A percentile compares a stretch with the other conserved stretches of the same genome.
These are phyloP conservation scores for Centruroides vittatus DNA, from an alignment of 1,140 invertebrate species.

Conservation along the genomic window DNA sequence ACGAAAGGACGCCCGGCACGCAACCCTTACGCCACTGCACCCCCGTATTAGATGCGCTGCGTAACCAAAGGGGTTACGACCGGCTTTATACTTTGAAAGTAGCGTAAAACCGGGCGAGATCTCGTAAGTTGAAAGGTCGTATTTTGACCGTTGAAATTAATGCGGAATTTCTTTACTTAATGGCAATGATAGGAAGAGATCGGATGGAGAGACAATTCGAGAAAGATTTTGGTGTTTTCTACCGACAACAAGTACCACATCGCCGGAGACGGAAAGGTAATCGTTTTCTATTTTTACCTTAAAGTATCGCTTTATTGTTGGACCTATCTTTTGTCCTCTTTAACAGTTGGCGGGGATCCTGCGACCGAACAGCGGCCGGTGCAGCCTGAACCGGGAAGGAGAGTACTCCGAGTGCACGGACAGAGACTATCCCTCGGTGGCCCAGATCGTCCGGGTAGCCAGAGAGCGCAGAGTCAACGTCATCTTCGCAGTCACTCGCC, in stretches of 20 bases:
- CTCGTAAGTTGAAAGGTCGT: too few species aligned
- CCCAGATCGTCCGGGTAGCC: conserved; percentile 58
- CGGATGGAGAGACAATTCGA: conserved; percentile 17
- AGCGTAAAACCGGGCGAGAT: too few species aligned
- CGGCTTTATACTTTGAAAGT: too few species aligned
- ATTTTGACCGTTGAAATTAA: too few species aligned
- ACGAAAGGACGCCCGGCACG: too few species aligned
- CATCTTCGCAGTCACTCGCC: conserved; percentile 87
- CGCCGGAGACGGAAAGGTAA: conserved; percentile 22
- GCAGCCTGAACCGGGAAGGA: conserved; percentile 49
- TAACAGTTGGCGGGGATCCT: conserved; percentile 64
- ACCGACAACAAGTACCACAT: conserved; percentile 21
- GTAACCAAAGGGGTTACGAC: too few species aligned
- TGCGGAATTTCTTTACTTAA: too few species aligned
- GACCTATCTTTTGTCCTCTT: neutral
- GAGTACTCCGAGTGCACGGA: conserved; percentile 52
- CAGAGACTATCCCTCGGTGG: conserved; percentile 95
- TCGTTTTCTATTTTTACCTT: too few species aligned
- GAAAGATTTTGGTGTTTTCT: conserved; percentile 21
- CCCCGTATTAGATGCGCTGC: too few species aligned
- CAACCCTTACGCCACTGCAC: too few species aligned
- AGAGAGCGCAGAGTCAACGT: conserved; percentile 89
- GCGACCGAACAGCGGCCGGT: conserved; percentile 79
- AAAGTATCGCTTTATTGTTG: neutral
- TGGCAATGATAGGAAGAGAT: conserved; percentile 11